Conservation (phyloP, 2,888 invertebrate species). For the Nomada flava region DNA sequence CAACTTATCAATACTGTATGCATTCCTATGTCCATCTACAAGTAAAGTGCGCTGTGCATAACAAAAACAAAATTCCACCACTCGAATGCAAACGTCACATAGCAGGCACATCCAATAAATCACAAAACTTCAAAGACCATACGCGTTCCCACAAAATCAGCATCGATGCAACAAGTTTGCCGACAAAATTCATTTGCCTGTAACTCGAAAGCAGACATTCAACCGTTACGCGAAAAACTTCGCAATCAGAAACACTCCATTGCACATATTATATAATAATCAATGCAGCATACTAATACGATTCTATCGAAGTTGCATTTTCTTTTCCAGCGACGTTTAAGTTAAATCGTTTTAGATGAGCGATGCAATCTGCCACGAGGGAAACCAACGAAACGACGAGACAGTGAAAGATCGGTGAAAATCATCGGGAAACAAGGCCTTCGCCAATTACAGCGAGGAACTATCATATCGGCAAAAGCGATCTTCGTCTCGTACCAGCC, state of each 20-base stretch:
- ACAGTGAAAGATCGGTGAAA: constrained; percentile 40
- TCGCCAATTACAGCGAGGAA: constrained; percentile 71
- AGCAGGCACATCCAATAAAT: not conserved
- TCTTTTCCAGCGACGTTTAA: constrained; percentile 3
- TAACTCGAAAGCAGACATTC: constrained; percentile 32
- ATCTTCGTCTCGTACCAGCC: constrained; percentile 60
- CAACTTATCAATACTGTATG: too few relatives aligned
- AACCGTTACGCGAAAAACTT: constrained; percentile 48
- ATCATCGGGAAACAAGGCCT: constrained; percentile 53
- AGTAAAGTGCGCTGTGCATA: too few relatives aligned
- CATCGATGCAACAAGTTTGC: constrained; percentile 27
- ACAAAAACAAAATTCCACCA: not conserved
- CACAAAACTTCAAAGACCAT: not conserved
- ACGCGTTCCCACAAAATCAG: not conserved
- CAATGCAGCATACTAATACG: constrained; percentile 27
- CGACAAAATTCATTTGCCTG: constrained; percentile 13
- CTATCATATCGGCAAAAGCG: constrained; percentile 71
- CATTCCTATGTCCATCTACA: too few relatives aligned
- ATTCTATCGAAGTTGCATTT: constrained; percentile 35
- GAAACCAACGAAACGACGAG: constrained; percentile 26
- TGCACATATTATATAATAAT: not conserved
- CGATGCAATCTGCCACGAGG: constrained; percentile 37
- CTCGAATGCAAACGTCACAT: not conserved
- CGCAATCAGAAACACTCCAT: constrained; percentile 15
- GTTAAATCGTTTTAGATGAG: constrained; percentile 16